Evolutionary conservation across 2,113 vertebrate genomes (phyloP).

Genomic region (Regulus satrapa): DNA sequence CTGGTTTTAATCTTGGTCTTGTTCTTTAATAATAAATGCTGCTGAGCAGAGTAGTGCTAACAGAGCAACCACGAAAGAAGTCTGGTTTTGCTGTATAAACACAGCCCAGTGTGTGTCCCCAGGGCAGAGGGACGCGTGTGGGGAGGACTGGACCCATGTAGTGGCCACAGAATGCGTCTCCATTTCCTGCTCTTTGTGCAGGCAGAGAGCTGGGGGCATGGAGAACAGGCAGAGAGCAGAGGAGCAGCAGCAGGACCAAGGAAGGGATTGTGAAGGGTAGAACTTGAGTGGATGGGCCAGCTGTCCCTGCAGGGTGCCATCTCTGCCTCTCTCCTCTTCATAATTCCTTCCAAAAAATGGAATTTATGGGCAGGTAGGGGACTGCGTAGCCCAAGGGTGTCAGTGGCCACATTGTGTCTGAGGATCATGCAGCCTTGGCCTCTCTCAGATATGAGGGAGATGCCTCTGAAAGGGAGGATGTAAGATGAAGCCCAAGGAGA

Average conservation of each 20-base stretch:
- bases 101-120: not conserved
- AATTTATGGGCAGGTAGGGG: not conserved
- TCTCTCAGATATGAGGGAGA: not conserved
- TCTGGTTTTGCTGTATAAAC: not conserved
- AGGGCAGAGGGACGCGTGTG: not conserved
- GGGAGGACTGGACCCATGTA: rapidly evolving
- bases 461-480: not conserved
- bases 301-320: not conserved
- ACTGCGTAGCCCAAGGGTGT: not conserved
- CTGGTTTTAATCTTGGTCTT: not conserved
- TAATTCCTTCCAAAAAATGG: not conserved
- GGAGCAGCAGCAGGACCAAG: not conserved
- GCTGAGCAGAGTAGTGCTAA: not conserved
- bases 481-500: not conserved
- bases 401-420: not conserved
- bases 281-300: not conserved
- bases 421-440: not conserved
- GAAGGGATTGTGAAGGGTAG: not conserved
- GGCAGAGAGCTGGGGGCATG: not conserved
- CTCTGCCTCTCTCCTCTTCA: not conserved
- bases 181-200: not conserved
- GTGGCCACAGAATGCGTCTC: not conserved
- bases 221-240: not conserved
- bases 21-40: conserved; percentile 26
- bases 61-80: not conserved